Conservation (phyloP, 2,797 vertebrate genomes). For the Microctenopoma steveboyesi region DNA sequence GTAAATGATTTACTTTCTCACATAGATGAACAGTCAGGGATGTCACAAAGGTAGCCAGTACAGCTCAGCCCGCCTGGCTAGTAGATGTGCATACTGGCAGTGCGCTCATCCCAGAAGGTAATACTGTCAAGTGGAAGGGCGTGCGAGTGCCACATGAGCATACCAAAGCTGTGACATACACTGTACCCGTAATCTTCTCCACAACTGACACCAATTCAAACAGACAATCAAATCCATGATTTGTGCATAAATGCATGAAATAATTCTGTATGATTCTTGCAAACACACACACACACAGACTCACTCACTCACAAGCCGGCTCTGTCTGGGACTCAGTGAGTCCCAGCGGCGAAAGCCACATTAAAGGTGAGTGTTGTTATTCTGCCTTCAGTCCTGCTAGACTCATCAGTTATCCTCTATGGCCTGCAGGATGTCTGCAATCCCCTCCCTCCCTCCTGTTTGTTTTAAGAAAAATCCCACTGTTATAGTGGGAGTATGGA, state of each 20-base stretch:
- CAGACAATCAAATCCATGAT: slow-evolving; percentile 44
- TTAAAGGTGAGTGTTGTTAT: slow-evolving; percentile 82
- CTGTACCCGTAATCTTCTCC: slow-evolving; percentile 20
- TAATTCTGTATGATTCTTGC: slow-evolving; percentile 42
- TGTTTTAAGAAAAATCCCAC: slow-evolving; percentile 79
- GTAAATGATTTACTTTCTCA: slow-evolving; percentile 72
- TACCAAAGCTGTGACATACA: slow-evolving; percentile 41
- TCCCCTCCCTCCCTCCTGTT: slow-evolving; percentile 76
- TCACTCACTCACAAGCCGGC: slow-evolving; percentile 29
- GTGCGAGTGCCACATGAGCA: slow-evolving; percentile 38
- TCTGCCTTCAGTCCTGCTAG: slow-evolving; percentile 82
- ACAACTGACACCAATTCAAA: slow-evolving; percentile 36
- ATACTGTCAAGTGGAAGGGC: slow-evolving; percentile 41
- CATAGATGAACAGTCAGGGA: slow-evolving; percentile 49
- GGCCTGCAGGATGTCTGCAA: slow-evolving; percentile 81
- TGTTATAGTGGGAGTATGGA: slow-evolving; percentile 61
- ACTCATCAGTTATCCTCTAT: slow-evolving; percentile 86
- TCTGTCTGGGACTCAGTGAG: slow-evolving; percentile 51
- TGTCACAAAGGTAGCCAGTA: slow-evolving; percentile 52
- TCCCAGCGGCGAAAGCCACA: slow-evolving; percentile 72
- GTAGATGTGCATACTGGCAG: slow-evolving; percentile 36
- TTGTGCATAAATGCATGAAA: slow-evolving; percentile 52
- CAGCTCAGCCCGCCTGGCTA: slow-evolving; percentile 16
- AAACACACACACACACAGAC: slow-evolving; percentile 24
- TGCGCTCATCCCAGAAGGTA: slow-evolving; percentile 51